Base-by-base conservation (phyloP, 2,888 invertebrate genomes). In the Caenorhabditis macrosperma region DNA sequence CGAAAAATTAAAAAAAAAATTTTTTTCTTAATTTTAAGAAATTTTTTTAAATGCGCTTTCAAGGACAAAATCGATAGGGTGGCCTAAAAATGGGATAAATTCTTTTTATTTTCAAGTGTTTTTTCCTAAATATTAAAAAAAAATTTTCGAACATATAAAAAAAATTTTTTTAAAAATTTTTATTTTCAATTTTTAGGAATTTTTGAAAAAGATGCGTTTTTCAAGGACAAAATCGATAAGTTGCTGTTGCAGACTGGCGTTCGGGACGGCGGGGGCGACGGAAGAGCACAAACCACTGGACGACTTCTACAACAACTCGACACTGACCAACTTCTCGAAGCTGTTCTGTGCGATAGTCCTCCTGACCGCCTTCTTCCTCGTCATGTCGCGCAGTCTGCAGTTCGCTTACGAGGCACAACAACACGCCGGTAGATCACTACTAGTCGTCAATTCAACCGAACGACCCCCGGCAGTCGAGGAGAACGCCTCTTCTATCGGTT, bases 221-320 rank as follows among this genome's bases (percentile, higher is more conserved):
- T n/a, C n/a, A n/a, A n/a, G n/a, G n/a, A n/a, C n/a, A 44, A 44
- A 44, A 44, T 4, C 33, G n/a, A n/a, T 33, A 33, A 33, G 5
- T 10, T 33, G 3, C 35, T 35, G 17, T 50, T 60, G 35, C 83
- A 88, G 87, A 82, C 60, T 88, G 30, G 88, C 88, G 10, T 88
- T 88, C 24, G 87, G 83, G 9, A 78, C 71, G 24, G 52, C 77
- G 9, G 44, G 76, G 0, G 76, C 68, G 7, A 71, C 69, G 0
- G 85, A 86, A 71, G 79, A 79, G 33, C 76, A 79, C 52, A 85
- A 82, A 61, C 84, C 85, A 10, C 80, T 87, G 24, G 78, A 84
- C 46, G 88, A 88, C 26, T 88, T 88, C 71, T 88, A 88, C 79
- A 88, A 88, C 68, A 88, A 87, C 69, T 84, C 87, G n/a, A 88